These are phyloP conservation scores for Microdon myrmicae DNA, from an alignment of 2,888 invertebrate genomes.

Conservation along the genomic window DNA sequence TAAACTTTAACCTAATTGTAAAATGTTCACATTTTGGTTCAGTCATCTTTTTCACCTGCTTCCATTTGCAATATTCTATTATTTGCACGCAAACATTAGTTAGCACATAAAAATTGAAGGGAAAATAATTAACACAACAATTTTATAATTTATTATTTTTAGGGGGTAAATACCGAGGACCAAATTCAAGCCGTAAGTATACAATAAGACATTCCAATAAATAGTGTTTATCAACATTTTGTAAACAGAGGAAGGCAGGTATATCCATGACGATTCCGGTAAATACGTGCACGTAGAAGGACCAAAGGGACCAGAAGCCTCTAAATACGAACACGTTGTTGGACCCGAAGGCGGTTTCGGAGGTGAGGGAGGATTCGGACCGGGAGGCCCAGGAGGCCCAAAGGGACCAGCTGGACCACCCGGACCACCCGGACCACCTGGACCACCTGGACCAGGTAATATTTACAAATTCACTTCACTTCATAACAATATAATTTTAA, in stretches of 20 bases:
- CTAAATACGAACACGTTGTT: conserved; percentile 61
- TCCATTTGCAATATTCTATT: too few relatives aligned
- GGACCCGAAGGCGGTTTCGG: conserved; percentile 63
- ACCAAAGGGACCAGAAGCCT: conserved; percentile 65
- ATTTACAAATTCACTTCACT: background rate
- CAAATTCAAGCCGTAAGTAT: too few relatives aligned
- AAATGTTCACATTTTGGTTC: too few relatives aligned
- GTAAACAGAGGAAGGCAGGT: conserved; percentile 60
- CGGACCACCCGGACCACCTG: conserved; percentile 61
- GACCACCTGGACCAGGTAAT: conserved; percentile 57
- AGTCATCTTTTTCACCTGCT: too few relatives aligned
- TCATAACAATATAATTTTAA: background rate
- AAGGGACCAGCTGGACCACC: conserved; percentile 61
- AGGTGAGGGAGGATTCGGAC: conserved; percentile 59
- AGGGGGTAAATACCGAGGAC: too few relatives aligned
- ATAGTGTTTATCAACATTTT: too few relatives aligned
- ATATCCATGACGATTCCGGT: conserved; percentile 64
- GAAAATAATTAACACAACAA: too few relatives aligned
- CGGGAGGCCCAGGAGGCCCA: conserved; percentile 55
- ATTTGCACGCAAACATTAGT: too few relatives aligned
- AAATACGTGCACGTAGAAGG: conserved; percentile 65
- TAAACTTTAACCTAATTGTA: conserved; percentile 31
- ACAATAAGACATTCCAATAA: too few relatives aligned
- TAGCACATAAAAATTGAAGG: too few relatives aligned
- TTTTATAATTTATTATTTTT: too few relatives aligned